Evolutionary conservation across 2,888 invertebrate genomes (phyloP).

Genomic region (Drosophila basisetae): DNA sequence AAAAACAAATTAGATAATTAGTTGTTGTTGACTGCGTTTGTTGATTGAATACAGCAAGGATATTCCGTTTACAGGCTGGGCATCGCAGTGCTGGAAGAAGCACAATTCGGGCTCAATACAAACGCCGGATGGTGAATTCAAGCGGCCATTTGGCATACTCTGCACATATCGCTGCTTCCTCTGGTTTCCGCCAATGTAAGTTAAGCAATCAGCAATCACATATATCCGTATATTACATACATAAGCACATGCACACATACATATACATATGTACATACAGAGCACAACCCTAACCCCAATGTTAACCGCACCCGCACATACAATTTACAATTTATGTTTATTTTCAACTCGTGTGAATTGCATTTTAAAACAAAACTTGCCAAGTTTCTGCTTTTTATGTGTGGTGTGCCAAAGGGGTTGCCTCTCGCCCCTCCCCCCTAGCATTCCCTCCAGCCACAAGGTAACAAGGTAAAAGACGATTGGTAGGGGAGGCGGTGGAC

Average conservation of each 20-base stretch:
- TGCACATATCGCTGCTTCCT: constrained; percentile 84
- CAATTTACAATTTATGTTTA: constrained; percentile 73
- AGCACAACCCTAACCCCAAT: constrained; percentile 1
- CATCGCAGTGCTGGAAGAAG: constrained; percentile 84
- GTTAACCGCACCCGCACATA: constrained; percentile 22
- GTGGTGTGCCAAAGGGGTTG: constrained; percentile 4
- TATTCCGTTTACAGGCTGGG: constrained; percentile 74
- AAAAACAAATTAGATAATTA: not conserved
- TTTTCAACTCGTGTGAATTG: constrained; percentile 68
- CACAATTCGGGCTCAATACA: constrained; percentile 84
- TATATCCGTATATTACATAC: not conserved
- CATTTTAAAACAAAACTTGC: constrained; percentile 71
- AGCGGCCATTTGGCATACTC: constrained; percentile 84
- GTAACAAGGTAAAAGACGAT: not conserved
- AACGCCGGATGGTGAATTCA: constrained; percentile 84
- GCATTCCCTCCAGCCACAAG: not conserved
- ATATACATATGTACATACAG: constrained; percentile 4
- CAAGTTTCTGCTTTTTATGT: constrained; percentile 26
- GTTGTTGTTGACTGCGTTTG: not conserved
- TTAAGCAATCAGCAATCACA: constrained; percentile 59
- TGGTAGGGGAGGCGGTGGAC: too few species aligned
- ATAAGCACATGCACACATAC: not conserved
- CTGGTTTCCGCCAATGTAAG: constrained; percentile 85
- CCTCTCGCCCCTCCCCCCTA: not conserved
- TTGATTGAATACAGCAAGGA: constrained; percentile 1